Percentiles rank a stretch among this genome's conserved stretches.
Evolutionary conservation across 2,113 vertebrate species (phyloP).

Genomic region (Anseranas semipalmata): DNA sequence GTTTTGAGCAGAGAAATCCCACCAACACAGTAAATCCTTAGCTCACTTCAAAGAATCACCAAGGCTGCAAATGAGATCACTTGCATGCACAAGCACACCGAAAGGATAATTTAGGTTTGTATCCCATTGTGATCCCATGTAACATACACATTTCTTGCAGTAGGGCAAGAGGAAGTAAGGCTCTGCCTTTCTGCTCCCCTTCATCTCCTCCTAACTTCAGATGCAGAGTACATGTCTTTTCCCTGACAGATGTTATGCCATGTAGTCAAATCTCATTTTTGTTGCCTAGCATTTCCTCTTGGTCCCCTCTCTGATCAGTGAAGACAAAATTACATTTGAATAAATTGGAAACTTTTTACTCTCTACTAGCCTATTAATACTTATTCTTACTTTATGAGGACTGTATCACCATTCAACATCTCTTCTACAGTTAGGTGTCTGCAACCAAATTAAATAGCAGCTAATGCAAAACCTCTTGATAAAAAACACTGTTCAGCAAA

Average conservation of each 20-base stretch:
- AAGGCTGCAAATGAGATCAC: background rate
- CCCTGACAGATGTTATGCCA: background rate
- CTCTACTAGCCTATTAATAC: background rate
- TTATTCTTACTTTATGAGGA: background rate
- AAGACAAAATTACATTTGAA: background rate
- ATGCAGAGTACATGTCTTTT: background rate
- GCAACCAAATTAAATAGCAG: accelerated
- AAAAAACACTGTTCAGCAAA: background rate
- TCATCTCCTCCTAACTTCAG: background rate
- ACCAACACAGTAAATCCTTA: background rate
- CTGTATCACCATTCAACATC: background rate
- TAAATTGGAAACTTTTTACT: background rate
- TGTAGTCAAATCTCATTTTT: background rate
- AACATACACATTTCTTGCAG: background rate
- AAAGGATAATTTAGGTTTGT: background rate
- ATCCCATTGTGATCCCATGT: background rate
- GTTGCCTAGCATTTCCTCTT: background rate
- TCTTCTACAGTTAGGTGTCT: background rate
- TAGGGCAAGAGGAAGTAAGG: background rate
- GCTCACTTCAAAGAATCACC: background rate
- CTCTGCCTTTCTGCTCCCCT: background rate
- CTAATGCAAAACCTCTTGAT: background rate
- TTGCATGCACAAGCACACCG: background rate
- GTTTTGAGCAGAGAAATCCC: background rate
- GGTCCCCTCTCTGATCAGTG: background rate